A percentile compares a stretch with the other conserved stretches of the same genome.
These are phyloP conservation scores for Taenioides sp. DNA, from an alignment of 2,797 vertebrate genomes.

Conservation along the genomic window DNA sequence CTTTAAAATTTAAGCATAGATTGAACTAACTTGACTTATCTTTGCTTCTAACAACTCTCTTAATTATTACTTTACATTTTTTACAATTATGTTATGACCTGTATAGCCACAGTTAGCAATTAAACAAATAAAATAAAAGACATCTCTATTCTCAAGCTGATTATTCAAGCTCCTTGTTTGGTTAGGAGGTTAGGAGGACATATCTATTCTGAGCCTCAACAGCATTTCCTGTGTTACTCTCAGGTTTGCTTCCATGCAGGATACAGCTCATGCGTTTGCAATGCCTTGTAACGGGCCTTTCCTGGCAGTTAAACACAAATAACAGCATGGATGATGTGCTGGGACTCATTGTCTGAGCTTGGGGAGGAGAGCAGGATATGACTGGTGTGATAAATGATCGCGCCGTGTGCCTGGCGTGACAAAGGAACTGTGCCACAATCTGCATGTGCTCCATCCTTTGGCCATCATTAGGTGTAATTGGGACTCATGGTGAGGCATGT, in stretches of 20 bases:
- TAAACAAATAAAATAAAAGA: not conserved
- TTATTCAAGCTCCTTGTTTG: not conserved
- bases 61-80: not conserved
- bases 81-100: not conserved
- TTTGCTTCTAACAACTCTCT: not conserved
- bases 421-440: slow-evolving; percentile 71
- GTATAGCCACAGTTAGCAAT: not conserved
- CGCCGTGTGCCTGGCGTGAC: slow-evolving; percentile 65
- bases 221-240: slow-evolving; percentile 58
- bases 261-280: slow-evolving; percentile 58
- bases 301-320: slow-evolving; percentile 77
- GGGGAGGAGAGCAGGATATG: slow-evolving; percentile 72
- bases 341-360: slow-evolving; percentile 67
- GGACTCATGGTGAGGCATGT: slow-evolving; percentile 70
- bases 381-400: slow-evolving; percentile 76
- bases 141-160: not conserved
- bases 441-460: slow-evolving; percentile 76
- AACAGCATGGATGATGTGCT: slow-evolving; percentile 69
- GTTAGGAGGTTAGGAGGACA: not conserved
- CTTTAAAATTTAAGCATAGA: too few relatives aligned
- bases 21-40: not conserved
- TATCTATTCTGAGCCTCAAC: slow-evolving; percentile 38
- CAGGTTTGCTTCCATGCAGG: slow-evolving; percentile 57
- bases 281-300: slow-evolving; percentile 63
- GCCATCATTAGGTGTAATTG: slow-evolving; percentile 80